These are phyloP conservation scores for Tenthredo notha DNA, from an alignment of 2,888 invertebrate genomes.

Conservation along the genomic window DNA sequence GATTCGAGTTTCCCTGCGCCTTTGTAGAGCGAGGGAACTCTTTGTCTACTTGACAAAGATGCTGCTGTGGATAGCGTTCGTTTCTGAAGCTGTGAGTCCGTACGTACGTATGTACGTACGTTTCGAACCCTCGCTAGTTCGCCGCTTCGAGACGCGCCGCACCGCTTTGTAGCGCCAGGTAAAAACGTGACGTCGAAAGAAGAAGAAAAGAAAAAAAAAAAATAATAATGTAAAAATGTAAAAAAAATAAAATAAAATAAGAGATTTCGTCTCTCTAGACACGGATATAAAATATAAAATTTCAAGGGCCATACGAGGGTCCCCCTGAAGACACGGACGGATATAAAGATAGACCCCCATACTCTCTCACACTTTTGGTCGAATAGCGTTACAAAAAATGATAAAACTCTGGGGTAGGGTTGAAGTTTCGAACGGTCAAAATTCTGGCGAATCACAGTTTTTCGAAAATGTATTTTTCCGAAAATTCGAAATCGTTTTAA, in stretches of 20 bases:
- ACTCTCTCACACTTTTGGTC: not conserved
- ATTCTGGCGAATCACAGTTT: too few species aligned
- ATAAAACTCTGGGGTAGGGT: too few species aligned
- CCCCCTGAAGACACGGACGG: not conserved
- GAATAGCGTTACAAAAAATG: too few species aligned
- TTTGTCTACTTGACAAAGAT: conserved; percentile 51
- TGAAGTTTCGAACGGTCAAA: too few species aligned
- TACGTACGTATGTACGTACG: not conserved
- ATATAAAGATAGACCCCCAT: not conserved
- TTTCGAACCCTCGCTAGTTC: conserved; percentile 19
- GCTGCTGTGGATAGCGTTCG: conserved; percentile 40
- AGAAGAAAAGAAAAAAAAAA: not conserved
- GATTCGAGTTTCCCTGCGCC: conserved; percentile 45
- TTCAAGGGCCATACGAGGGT: conserved; percentile 22
- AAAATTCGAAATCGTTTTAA: too few species aligned
- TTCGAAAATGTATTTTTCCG: too few species aligned
- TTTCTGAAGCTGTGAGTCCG: not conserved
- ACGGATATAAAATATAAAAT: conserved; percentile 51
- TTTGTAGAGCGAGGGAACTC: conserved; percentile 18
- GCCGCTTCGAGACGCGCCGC: not conserved
- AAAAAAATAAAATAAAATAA: not conserved
- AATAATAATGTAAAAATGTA: not conserved
- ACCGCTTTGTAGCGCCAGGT: conserved; percentile 45
- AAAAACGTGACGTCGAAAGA: conserved; percentile 37
- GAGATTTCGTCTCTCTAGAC: conserved; percentile 26